Conservation (phyloP, 2,113 vertebrate species). For the Aegithalos caudatus region DNA sequence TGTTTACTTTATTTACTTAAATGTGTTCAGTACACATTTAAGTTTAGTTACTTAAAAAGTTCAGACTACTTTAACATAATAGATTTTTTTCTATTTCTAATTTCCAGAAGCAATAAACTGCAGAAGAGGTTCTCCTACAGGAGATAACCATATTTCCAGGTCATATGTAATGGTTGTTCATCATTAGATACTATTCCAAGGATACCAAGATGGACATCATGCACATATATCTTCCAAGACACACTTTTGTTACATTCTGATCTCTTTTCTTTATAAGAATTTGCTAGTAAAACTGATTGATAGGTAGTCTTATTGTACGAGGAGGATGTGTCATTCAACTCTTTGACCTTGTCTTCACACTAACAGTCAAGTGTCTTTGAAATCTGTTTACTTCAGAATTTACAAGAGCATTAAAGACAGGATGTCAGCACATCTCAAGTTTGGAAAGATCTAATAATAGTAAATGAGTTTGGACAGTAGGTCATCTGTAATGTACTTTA, state of each 20-base stretch:
- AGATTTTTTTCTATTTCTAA: not conserved
- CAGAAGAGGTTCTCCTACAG: not conserved
- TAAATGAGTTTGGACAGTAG: slow-evolving; percentile 5
- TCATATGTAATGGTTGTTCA: not conserved
- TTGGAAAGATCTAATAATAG: slow-evolving; percentile 37
- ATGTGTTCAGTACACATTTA: not conserved
- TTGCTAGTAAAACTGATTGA: slow-evolving; percentile 58
- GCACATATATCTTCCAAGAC: not conserved
- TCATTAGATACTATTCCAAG: not conserved
- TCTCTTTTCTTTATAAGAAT: slow-evolving; percentile 16
- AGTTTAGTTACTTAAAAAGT: not conserved
- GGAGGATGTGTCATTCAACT: slow-evolving; percentile 32
- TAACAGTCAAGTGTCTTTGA: slow-evolving; percentile 18
- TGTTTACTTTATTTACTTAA: not conserved
- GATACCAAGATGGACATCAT: not conserved
- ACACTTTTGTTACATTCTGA: not conserved
- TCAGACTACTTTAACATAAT: not conserved
- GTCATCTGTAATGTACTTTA: slow-evolving; percentile 19
- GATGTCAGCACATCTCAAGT: slow-evolving; percentile 34
- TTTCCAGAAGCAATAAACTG: not conserved
- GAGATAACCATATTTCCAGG: not conserved
- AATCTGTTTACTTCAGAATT: slow-evolving; percentile 60
- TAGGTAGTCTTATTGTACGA: slow-evolving; percentile 14
- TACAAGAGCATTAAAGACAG: slow-evolving; percentile 50
- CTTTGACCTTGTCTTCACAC: slow-evolving; percentile 43